Percentiles rank a stretch among this genome's conserved stretches.
These are phyloP conservation scores for Syngnathus rostellatus DNA, from an alignment of 2,797 vertebrate species.

Conservation along the genomic window DNA sequence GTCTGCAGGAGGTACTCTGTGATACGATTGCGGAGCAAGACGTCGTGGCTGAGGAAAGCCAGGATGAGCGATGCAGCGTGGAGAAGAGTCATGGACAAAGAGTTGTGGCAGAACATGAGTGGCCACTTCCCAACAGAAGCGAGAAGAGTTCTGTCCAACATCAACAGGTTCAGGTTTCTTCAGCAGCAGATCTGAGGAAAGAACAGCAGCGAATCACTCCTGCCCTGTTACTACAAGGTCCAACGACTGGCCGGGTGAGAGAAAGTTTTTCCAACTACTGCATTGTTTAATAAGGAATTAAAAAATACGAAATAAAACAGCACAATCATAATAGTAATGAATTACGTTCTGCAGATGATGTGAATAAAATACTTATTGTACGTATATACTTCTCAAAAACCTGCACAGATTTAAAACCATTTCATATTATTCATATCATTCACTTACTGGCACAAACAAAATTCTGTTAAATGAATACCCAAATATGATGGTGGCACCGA, in stretches of 20 bases:
- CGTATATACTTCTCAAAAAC: too few relatives aligned
- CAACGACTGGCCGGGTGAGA: slow-evolving; percentile 57
- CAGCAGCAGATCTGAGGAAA: slow-evolving; percentile 30
- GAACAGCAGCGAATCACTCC: slow-evolving; percentile 38
- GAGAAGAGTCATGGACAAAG: slow-evolving; percentile 28
- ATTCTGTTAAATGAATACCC: slow-evolving; percentile 2
- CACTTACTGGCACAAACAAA: neutral
- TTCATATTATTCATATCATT: neutral
- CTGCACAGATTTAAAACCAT: neutral
- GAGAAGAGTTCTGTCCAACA: slow-evolving; percentile 26
- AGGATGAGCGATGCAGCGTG: slow-evolving; percentile 33
- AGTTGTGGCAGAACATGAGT: slow-evolving; percentile 22
- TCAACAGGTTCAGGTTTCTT: slow-evolving; percentile 18
- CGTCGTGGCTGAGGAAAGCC: slow-evolving; percentile 28
- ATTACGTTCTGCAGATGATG: neutral
- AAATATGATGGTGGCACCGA: neutral
- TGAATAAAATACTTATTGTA: neutral
- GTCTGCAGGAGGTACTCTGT: slow-evolving; percentile 48
- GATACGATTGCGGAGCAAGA: slow-evolving; percentile 37
- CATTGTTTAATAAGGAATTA: neutral
- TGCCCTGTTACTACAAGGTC: slow-evolving; percentile 13
- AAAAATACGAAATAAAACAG: neutral
- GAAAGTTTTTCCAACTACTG: neutral
- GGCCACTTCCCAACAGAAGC: slow-evolving; percentile 26
- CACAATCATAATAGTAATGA: neutral